Evolutionary conservation across 1,140 invertebrate species (phyloP).

Genomic region (Macrobrachium nipponense): DNA sequence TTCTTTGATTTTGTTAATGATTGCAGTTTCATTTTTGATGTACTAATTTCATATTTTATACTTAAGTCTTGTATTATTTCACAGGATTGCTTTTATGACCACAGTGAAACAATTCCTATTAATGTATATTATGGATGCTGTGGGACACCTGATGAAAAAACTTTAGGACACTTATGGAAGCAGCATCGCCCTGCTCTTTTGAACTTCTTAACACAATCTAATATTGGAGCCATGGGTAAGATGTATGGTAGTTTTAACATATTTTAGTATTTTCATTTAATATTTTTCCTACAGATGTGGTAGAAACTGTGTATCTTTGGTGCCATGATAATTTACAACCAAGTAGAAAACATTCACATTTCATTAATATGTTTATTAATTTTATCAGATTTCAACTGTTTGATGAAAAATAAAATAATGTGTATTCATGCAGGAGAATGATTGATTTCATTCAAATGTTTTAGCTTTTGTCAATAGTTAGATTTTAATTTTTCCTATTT

Average conservation of each 20-base stretch:
- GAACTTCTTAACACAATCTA: constrained; percentile 28
- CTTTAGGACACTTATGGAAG: constrained; percentile 40
- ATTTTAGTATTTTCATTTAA: neutral
- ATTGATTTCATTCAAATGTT: neutral
- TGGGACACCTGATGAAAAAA: constrained; percentile 22
- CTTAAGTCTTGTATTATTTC: neutral
- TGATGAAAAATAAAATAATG: neutral
- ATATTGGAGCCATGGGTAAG: constrained; percentile 45
- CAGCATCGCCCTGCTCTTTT: constrained; percentile 35
- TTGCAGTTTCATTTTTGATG: neutral
- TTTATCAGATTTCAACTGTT: no score
- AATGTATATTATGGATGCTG: constrained; percentile 54
- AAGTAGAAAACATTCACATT: no score
- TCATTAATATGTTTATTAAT: no score
- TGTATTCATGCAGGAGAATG: neutral
- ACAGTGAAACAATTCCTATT: constrained; percentile 37
- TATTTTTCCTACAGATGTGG: neutral
- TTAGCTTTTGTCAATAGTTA: neutral
- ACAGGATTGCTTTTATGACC: constrained; percentile 49
- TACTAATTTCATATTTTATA: neutral
- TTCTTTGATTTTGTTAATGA: neutral
- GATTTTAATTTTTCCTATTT: neutral
- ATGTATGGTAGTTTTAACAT: neutral
- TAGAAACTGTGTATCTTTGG: neutral
- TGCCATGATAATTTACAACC: no score